Conservation (phyloP, 1,140 invertebrate species). For the Reticulitermes speratus region DNA sequence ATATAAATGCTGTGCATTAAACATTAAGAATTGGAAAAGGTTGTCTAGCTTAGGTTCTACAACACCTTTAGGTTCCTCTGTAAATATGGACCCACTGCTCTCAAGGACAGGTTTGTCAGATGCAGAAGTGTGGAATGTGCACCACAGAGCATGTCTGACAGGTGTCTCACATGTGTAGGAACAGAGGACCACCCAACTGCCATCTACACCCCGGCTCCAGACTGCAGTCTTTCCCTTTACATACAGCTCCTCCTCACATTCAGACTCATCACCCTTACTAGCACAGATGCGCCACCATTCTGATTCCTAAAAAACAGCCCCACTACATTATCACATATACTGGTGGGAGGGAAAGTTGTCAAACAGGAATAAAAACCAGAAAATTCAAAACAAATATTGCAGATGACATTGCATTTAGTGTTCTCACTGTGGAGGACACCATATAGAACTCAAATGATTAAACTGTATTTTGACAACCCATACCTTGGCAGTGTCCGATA, state of each 20-base stretch:
- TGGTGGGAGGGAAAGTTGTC: not conserved
- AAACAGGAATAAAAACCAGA: too few species aligned
- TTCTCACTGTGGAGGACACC: not conserved
- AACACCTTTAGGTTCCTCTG: not conserved
- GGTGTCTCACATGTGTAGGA: conserved; percentile 78
- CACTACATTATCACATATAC: not conserved
- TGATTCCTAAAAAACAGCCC: not conserved
- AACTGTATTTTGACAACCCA: not conserved
- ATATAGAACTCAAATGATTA: not conserved
- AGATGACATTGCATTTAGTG: not conserved
- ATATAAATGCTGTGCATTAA: too few species aligned
- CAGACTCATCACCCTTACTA: conserved; percentile 37
- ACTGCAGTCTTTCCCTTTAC: conserved; percentile 80
- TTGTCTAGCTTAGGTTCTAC: not conserved
- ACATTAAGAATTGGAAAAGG: too few species aligned
- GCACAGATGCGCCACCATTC: conserved; percentile 71
- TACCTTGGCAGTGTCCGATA: conserved; percentile 54
- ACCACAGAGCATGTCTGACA: conserved; percentile 81
- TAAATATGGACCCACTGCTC: not conserved
- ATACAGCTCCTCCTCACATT: conserved; percentile 83
- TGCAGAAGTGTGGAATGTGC: conserved; percentile 64
- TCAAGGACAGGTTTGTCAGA: conserved; percentile 38
- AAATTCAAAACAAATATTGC: not conserved
- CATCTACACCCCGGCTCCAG: conserved; percentile 58
- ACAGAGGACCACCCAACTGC: conserved; percentile 50